phyloP scores from a whole-genome alignment of 2,113 vertebrate genomes.

The Nyctibius bracteatus region DNA sequence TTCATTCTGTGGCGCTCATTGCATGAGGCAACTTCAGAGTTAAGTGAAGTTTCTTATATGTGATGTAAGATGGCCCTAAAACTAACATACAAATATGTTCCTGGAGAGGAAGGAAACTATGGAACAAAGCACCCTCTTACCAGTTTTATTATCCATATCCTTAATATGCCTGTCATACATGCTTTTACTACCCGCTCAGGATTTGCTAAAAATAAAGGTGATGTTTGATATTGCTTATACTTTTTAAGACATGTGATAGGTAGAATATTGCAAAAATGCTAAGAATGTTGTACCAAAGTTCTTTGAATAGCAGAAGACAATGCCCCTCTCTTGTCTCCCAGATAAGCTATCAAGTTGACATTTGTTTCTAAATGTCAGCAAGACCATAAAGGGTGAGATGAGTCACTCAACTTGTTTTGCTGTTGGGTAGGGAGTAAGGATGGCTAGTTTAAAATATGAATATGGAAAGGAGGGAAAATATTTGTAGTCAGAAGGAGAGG shows the following conservation, averaged over 20 bases:
- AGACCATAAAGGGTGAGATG: not conserved
- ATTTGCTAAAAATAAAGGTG: not conserved
- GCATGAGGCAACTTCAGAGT: not conserved
- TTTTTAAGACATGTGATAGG: not conserved
- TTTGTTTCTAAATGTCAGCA: constrained; percentile 25
- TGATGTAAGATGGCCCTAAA: not conserved
- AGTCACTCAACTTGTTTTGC: not conserved
- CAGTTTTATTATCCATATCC: not conserved
- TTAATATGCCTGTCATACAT: not conserved
- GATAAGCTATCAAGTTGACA: not conserved
- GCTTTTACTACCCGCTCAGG: not conserved
- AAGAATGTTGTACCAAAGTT: not conserved
- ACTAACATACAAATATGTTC: not conserved
- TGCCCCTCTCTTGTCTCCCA: not conserved
- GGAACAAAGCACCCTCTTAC: not conserved
- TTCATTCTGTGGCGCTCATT: not conserved
- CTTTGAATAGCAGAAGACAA: not conserved
- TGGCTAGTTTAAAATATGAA: not conserved
- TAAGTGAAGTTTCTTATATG: not conserved
- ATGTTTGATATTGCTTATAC: not conserved
- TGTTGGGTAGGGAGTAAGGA: not conserved
- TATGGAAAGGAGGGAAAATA: not conserved
- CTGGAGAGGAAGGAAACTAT: not conserved
- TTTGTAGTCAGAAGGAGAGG: not conserved
- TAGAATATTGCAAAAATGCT: not conserved